Conservation (phyloP, 23 tunicate genomes). For the Botrylloides violaceus region DNA sequence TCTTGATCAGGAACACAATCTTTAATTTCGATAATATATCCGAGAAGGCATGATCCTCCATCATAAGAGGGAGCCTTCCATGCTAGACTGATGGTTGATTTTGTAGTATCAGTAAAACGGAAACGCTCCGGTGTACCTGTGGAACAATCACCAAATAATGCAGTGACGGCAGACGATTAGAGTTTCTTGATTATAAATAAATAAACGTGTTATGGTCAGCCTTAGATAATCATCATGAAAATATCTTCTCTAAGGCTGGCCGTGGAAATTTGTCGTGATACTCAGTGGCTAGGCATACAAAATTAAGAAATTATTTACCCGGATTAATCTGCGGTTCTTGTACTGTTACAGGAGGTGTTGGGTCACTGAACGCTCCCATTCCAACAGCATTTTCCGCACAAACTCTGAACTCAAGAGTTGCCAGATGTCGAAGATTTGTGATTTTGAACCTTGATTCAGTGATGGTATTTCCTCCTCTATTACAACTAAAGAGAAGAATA, state of each 20-base stretch:
- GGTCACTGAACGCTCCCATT: slow-evolving; percentile 60
- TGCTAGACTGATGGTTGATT: slow-evolving; percentile 34
- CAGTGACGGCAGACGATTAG: too few relatives aligned
- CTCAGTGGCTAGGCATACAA: not conserved
- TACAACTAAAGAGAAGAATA: too few relatives aligned
- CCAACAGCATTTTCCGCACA: slow-evolving; percentile 94
- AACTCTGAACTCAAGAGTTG: slow-evolving; percentile 65
- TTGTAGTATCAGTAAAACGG: slow-evolving; percentile 64
- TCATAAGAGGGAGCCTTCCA: slow-evolving; percentile 81
- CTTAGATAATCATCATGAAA: too few relatives aligned
- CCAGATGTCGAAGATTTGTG: slow-evolving; percentile 40
- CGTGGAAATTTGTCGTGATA: not conserved
- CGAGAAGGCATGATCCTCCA: slow-evolving; percentile 62
- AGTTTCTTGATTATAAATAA: too few relatives aligned
- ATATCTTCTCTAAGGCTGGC: too few relatives aligned
- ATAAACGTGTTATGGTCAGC: too few relatives aligned
- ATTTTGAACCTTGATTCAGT: slow-evolving; percentile 59
- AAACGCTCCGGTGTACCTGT: slow-evolving; percentile 67
- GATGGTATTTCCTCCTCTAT: slow-evolving; percentile 46
- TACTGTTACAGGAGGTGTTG: slow-evolving; percentile 41
- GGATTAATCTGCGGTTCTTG: slow-evolving; percentile 86
- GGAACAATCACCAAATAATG: too few relatives aligned
- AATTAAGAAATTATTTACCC: slow-evolving; percentile 16
- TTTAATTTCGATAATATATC: slow-evolving; percentile 61
- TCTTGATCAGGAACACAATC: slow-evolving; percentile 36